phyloP scores from a whole-genome alignment of 2,797 vertebrate genomes.

The Sparidentex hasta region DNA sequence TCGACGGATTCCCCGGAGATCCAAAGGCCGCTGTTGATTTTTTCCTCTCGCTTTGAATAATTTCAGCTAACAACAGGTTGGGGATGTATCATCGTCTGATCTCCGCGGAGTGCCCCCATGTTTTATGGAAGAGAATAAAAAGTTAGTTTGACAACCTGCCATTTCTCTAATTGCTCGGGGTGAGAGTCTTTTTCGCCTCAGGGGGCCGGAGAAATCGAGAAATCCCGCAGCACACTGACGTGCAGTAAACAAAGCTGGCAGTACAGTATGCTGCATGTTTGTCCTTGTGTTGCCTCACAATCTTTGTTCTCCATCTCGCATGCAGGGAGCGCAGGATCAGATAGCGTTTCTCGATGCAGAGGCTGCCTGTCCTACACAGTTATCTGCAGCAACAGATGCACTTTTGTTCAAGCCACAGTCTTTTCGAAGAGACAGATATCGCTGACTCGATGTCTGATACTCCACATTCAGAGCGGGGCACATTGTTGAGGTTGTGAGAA shows the following conservation, averaged over 20 bases:
- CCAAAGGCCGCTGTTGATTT: constrained; percentile 32
- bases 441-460: constrained; percentile 16
- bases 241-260: constrained; percentile 23
- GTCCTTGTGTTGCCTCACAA: constrained; percentile 26
- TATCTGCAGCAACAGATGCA: constrained; percentile 41
- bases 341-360: constrained; percentile 26
- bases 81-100: constrained; percentile 18
- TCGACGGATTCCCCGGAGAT: constrained; percentile 25
- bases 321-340: constrained; percentile 28
- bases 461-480: neutral
- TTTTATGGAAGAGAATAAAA: constrained; percentile 10
- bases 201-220: constrained; percentile 27
- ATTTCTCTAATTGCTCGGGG: constrained; percentile 37
- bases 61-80: constrained; percentile 32
- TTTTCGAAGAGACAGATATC: constrained; percentile 23
- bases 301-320: constrained; percentile 30
- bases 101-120: neutral
- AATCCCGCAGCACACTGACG: constrained; percentile 14
- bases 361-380: constrained; percentile 20
- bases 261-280: constrained; percentile 27
- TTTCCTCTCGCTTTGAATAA: constrained; percentile 30
- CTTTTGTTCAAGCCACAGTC: constrained; percentile 35
- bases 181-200: constrained; percentile 12
- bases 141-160: constrained; percentile 38
- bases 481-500: constrained; percentile 11